Evolutionary conservation across 2,113 vertebrate genomes (phyloP).

Genomic region (Antechinus stuartii): DNA sequence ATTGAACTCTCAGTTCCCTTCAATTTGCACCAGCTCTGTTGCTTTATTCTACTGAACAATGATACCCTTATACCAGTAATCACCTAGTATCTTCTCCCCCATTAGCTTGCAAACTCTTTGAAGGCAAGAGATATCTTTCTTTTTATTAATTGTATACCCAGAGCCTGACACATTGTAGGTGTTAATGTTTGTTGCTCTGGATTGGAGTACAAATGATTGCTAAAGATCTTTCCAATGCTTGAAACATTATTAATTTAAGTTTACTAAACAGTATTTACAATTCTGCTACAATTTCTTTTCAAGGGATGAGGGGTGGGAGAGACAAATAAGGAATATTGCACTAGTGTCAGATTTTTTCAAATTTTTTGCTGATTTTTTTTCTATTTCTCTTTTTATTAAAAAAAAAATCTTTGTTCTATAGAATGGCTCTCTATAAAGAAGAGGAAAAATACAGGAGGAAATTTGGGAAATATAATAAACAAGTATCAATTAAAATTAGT

Average conservation of each 20-base stretch:
- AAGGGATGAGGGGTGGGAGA: not conserved
- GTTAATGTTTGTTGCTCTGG: not conserved
- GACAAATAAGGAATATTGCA: not conserved
- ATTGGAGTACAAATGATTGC: not conserved
- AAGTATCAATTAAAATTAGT: not conserved
- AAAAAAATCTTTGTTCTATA: not conserved
- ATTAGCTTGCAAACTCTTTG: not conserved
- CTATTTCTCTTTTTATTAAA: not conserved
- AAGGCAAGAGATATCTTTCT: not conserved
- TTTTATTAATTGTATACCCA: not conserved
- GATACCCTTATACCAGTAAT: not conserved
- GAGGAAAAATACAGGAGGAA: not conserved
- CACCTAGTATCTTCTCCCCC: not conserved
- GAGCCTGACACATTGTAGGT: not conserved
- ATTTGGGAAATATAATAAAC: not conserved
- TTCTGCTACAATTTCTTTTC: not conserved
- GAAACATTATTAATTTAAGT: not conserved
- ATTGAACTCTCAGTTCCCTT: not conserved
- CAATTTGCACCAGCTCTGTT: not conserved
- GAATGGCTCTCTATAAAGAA: not conserved
- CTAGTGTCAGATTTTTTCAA: not conserved
- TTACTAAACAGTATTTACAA: not conserved
- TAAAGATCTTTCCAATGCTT: not conserved
- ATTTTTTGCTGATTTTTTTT: not conserved
- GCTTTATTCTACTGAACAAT: not conserved